Evolutionary conservation across 2,113 vertebrate genomes (phyloP), one percentile per base, ranked within the genome.

Genomic region (Narcine bancroftii): DNA sequence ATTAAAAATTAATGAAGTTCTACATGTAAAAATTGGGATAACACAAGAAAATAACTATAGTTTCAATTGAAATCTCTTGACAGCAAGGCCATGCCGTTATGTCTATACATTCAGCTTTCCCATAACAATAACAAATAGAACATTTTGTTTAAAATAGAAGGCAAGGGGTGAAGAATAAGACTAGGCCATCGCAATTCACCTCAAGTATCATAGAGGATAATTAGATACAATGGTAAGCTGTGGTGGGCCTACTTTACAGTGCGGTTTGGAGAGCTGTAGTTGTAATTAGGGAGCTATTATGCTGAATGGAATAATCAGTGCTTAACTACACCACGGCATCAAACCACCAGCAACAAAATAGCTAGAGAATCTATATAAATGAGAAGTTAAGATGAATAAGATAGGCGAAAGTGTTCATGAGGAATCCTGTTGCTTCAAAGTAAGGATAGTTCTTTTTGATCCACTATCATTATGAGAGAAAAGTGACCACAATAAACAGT

Each of bases 161-260:
- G 53, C 15, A 93, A 94, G 93, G 93, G 92, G 89, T 92, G 93
- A 93, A 93, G 29, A 93, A 94, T 94, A 73, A 94, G 94, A 92
- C 93, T 76, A 93, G 94, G 93, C 93, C 93, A 92, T 71, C 0
- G 94, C 92, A 95, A 95, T 95, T 95, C 94, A 94, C 94, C 94
- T 95, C 94, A 95, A 95, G 94, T 95, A 94, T 94, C 94, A 94
- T 95, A 94, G 93, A 95, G 94, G 94, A 95, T 94, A 94, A 95
- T 95, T 95, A 95, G 93, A 87, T 93, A 94, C 94, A 95, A 95
- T 94, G 92, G 92, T 93, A 92, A 93, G 93, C 94, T 2, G 94
- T 94, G 94, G 93, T 94, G 94, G 94, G 93, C 93, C 93, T 93
- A 94, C 93, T 94, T 94, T 94, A 94, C 93, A 93, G 94, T 94